Evolutionary conservation across 2,888 invertebrate genomes (phyloP), one percentile per base, ranked within the genome.

Genomic region (Girardia tigrina): DNA sequence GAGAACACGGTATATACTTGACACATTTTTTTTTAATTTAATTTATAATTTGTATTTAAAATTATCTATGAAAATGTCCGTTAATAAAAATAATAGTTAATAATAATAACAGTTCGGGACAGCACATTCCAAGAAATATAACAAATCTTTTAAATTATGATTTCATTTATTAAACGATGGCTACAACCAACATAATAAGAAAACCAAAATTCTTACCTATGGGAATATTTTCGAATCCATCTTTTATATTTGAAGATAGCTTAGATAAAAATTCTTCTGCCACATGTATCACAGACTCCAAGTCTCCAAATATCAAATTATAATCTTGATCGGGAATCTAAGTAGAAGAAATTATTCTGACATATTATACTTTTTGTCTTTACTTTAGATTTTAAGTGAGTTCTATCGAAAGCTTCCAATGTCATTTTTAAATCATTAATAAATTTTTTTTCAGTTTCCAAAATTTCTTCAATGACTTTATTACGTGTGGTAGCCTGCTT

Each of bases 221-320:
- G n/a, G 56, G 2, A 20, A 56, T 16, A 20, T 56, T 56, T n/a
- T 56, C 56, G n/a, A 56, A n/a, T 20, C 56, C 56, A 56, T 56
- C n/a, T 56, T 56, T 23, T 2, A 4, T 56, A n/a, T 56, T 56
- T 56, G n/a, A n/a, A 4, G 56, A 8, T 12, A 56, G 23, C 23
- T 56, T 56, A 4, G 56, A 56, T 23, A 56, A n/a, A 56, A 56
- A 56, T 56, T 56, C 56, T 23, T 56, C 56, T 20, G 56, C 56
- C 4, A 56, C 56, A 12, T 4, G 2, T 56, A 56, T 56, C n/a
- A 56, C 56, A 56, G 56, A 56, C 23, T 56, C 56, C 4, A 56
- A n/a, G 23, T 56, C 56, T 6, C 56, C 56, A 56, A 56, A 56
- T 20, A 56, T n/a, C 56, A 56, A 56, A 56, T 56, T 56, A 56